Evolutionary conservation across 2,113 vertebrate species (phyloP).

Genomic region (Felis catus): DNA sequence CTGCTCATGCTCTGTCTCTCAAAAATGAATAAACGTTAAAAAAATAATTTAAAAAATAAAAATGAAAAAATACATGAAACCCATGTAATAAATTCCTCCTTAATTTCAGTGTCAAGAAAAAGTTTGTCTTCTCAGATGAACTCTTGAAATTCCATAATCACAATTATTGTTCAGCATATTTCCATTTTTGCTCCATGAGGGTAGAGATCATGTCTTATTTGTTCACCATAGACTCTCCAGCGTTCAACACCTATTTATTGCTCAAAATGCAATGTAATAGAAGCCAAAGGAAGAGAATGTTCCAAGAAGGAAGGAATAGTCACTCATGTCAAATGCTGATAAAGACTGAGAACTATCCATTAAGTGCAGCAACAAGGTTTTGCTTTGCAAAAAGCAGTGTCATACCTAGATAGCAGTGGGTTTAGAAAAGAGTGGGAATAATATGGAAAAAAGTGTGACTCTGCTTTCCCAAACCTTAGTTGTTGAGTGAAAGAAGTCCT

Average conservation of each 20-base stretch:
- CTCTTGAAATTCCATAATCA: not conserved
- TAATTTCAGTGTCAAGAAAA: not conserved
- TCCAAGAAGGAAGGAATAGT: not conserved
- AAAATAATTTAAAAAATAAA: not conserved
- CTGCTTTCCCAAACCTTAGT: not conserved
- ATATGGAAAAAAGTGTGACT: not conserved
- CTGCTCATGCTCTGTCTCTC: too few species aligned
- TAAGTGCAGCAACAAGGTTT: not conserved
- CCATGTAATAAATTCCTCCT: not conserved
- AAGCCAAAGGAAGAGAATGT: not conserved
- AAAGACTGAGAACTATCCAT: not conserved
- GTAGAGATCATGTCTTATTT: not conserved
- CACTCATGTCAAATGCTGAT: not conserved
- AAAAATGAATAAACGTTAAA: too few species aligned
- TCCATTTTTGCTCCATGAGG: not conserved
- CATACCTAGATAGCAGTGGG: not conserved
- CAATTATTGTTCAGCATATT: not conserved
- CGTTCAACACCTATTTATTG: not conserved
- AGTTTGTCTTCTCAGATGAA: not conserved
- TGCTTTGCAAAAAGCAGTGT: slow-evolving; percentile 39
- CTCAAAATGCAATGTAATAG: not conserved
- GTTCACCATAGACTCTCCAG: not conserved
- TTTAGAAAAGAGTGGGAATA: not conserved
- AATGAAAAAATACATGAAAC: not conserved
- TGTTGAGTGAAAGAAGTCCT: not conserved